These are phyloP conservation scores for Esox lucius DNA, from an alignment of 2,797 vertebrate species.

Conservation along the genomic window DNA sequence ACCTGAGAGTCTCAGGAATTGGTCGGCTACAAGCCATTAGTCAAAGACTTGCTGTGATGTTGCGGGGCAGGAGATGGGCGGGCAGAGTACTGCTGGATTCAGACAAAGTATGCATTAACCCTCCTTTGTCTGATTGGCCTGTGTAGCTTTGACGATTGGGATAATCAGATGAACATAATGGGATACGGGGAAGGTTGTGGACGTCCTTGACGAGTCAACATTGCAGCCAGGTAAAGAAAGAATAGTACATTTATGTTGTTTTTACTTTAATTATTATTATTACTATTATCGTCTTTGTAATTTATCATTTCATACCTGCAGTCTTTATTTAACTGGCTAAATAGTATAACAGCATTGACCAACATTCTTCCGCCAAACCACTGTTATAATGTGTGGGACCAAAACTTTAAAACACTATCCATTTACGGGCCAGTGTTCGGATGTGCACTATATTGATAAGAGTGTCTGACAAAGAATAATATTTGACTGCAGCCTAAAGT, in stretches of 20 bases:
- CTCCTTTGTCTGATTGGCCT: constrained; percentile 61
- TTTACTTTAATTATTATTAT: no score
- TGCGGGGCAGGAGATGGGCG: constrained; percentile 76
- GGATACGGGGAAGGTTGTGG: constrained; percentile 49
- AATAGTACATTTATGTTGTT: background rate
- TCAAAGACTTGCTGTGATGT: constrained; percentile 73
- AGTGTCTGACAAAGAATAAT: no score
- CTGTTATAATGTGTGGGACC: no score
- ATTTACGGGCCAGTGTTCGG: no score
- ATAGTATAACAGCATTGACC: no score
- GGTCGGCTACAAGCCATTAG: constrained; percentile 97
- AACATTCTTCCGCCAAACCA: no score
- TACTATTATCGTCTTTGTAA: no score
- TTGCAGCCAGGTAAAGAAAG: constrained; percentile 40
- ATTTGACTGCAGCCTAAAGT: background rate
- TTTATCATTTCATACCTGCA: no score
- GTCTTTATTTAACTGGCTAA: no score
- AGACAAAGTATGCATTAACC: constrained; percentile 78
- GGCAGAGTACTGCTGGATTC: constrained; percentile 66
- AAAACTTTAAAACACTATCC: no score
- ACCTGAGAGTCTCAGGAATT: constrained; percentile 96
- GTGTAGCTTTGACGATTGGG: constrained; percentile 57
- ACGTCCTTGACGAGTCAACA: constrained; percentile 18
- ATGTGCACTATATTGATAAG: no score
- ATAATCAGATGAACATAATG: constrained; percentile 61